A percentile compares a stretch with the other conserved stretches of the same genome.
Conservation (phyloP, 1,140 invertebrate species). For the Goniozus legneri region DNA sequence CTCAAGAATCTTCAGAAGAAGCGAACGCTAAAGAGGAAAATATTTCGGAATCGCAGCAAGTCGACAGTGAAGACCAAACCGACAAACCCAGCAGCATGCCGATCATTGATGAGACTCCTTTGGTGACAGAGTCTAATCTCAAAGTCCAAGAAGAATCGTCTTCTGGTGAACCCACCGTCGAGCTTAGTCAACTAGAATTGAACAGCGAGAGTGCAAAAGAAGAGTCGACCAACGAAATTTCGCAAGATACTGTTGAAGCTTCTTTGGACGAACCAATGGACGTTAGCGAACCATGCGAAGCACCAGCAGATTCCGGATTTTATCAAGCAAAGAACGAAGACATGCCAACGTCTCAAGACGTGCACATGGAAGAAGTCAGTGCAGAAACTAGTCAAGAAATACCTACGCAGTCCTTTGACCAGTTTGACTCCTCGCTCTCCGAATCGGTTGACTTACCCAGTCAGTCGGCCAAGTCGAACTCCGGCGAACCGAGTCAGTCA, state of each 20-base stretch:
- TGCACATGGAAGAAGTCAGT: conserved; percentile 24
- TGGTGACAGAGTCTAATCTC: conserved; percentile 22
- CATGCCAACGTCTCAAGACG: conserved; percentile 27
- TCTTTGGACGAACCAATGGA: background rate
- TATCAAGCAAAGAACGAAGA: conserved; percentile 3
- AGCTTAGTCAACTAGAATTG: no score
- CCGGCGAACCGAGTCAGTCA: conserved; percentile 35
- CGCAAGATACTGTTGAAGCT: background rate
- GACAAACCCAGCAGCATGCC: conserved; percentile 12
- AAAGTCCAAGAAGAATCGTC: conserved; percentile 20
- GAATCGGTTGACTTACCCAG: conserved; percentile 37
- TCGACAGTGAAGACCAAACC: background rate
- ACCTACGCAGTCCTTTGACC: conserved; percentile 46
- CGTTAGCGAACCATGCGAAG: conserved; percentile 11
- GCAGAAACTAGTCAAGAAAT: conserved; percentile 38
- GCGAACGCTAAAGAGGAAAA: conserved; percentile 9
- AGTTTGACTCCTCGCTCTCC: conserved; percentile 23
- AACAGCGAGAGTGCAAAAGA: background rate
- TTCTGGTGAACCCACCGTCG: conserved; percentile 14
- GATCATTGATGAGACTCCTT: conserved; percentile 20
- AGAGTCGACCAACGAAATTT: background rate
- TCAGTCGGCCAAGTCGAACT: conserved; percentile 44
- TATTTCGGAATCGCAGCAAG: conserved; percentile 5
- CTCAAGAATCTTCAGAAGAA: conserved; percentile 17
- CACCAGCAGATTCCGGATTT: conserved; percentile 2